A percentile compares a stretch with the other conserved stretches of the same genome.
Evolutionary conservation across 2,797 vertebrate species (phyloP).

Genomic region (Catostomus latipinnis): DNA sequence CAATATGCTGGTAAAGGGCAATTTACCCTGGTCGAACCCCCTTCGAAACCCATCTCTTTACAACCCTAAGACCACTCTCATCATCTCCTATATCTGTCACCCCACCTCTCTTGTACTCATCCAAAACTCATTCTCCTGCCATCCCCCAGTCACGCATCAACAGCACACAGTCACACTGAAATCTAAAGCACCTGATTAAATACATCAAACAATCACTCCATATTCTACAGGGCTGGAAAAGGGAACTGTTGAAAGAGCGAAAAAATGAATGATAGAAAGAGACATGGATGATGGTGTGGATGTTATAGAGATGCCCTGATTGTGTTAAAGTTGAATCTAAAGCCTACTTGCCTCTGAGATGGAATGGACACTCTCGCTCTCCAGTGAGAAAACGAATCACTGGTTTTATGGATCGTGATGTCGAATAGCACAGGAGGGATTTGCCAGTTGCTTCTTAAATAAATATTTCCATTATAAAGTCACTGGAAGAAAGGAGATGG

Average conservation of each 20-base stretch:
- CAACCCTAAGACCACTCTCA: neutral
- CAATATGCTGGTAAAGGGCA: constrained; percentile 53
- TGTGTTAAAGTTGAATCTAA: neutral
- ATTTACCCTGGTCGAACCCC: constrained; percentile 47
- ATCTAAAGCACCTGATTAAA: constrained; percentile 56
- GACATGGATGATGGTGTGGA: neutral
- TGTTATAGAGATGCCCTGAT: neutral
- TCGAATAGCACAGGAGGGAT: neutral
- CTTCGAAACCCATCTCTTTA: constrained; percentile 15
- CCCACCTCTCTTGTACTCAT: neutral
- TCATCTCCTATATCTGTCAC: constrained; percentile 1
- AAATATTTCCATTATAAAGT: neutral
- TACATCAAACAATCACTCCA: constrained; percentile 44
- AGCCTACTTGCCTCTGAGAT: neutral
- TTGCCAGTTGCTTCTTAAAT: neutral
- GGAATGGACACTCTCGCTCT: neutral
- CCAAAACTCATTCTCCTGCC: neutral
- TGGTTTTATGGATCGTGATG: constrained; percentile 19
- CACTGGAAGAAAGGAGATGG: neutral
- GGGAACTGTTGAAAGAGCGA: too few species aligned
- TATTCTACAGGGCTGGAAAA: neutral
- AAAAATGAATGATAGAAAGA: neutral
- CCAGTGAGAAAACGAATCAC: constrained; percentile 14
- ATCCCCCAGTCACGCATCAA: constrained; percentile 14
- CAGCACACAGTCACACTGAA: neutral